Percentiles rank a stretch among this genome's conserved stretches.
These are phyloP conservation scores for Callaeas wilsoni DNA, from an alignment of 2,113 vertebrate species.

Conservation along the genomic window DNA sequence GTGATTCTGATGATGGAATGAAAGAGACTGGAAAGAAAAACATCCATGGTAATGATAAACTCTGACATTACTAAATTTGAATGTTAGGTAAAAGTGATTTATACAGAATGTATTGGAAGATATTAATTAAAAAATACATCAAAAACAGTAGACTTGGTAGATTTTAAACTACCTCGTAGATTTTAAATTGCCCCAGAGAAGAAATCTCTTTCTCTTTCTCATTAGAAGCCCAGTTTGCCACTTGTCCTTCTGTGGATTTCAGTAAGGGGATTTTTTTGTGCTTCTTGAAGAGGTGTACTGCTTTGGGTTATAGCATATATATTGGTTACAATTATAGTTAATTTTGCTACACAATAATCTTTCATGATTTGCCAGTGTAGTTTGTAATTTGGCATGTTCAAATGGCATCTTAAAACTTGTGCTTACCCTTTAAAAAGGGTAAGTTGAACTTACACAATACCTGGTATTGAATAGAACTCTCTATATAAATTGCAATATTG, in stretches of 20 bases:
- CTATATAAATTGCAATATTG: neutral
- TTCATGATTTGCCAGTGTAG: neutral
- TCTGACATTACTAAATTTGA: neutral
- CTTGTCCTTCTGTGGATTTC: neutral
- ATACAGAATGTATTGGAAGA: neutral
- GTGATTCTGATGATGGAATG: slow-evolving; percentile 79
- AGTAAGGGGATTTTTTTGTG: neutral
- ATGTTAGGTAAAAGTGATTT: neutral
- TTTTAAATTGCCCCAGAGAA: neutral
- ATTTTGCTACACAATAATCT: neutral
- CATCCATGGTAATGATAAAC: slow-evolving; percentile 68
- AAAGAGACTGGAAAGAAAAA: slow-evolving; percentile 64
- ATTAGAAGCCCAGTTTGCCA: neutral
- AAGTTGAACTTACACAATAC: neutral
- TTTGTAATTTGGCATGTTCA: neutral
- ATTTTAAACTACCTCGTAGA: neutral
- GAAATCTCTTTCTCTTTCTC: neutral
- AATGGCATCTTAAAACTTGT: neutral
- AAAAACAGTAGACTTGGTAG: neutral
- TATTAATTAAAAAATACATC: neutral
- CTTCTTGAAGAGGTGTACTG: neutral
- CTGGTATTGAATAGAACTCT: neutral
- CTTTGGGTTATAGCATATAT: neutral
- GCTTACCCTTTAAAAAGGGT: neutral
- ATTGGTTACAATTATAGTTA: neutral